phyloP scores from a whole-genome alignment of 2,888 invertebrate genomes.

The Oscheius sp. region DNA sequence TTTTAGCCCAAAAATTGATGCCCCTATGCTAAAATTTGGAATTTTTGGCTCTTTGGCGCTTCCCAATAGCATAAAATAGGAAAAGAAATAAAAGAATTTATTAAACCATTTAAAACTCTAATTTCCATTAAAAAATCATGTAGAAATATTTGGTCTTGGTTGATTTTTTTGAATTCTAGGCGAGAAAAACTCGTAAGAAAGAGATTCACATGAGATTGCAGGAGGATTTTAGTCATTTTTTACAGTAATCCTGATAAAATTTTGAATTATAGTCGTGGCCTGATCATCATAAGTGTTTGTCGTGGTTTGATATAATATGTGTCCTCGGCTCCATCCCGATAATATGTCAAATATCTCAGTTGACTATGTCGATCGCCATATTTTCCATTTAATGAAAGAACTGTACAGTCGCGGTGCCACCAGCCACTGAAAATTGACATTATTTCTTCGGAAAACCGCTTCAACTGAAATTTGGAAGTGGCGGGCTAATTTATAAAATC shows the following conservation, averaged over 20 bases:
- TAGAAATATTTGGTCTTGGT: background rate
- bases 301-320: conserved; percentile 54
- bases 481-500: too few relatives aligned
- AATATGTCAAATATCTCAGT: conserved; percentile 38
- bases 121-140: background rate
- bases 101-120: background rate
- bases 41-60: too few relatives aligned
- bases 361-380: conserved; percentile 44
- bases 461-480: too few relatives aligned
- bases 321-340: conserved; percentile 6
- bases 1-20: too few relatives aligned
- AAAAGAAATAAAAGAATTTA: background rate
- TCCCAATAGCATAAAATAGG: background rate
- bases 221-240: too few relatives aligned
- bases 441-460: background rate
- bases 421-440: conserved; percentile 49
- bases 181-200: conserved; percentile 19
- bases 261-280: conserved; percentile 37
- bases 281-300: conserved; percentile 54
- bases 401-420: conserved; percentile 61
- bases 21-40: too few relatives aligned
- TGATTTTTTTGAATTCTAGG: background rate
- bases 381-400: conserved; percentile 54
- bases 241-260: background rate
- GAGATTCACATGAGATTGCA: conserved; percentile 25